Percentiles rank a stretch among this genome's conserved stretches.
phyloP scores from a whole-genome alignment of 2,113 vertebrate species.

The Sturnira hondurensis region DNA sequence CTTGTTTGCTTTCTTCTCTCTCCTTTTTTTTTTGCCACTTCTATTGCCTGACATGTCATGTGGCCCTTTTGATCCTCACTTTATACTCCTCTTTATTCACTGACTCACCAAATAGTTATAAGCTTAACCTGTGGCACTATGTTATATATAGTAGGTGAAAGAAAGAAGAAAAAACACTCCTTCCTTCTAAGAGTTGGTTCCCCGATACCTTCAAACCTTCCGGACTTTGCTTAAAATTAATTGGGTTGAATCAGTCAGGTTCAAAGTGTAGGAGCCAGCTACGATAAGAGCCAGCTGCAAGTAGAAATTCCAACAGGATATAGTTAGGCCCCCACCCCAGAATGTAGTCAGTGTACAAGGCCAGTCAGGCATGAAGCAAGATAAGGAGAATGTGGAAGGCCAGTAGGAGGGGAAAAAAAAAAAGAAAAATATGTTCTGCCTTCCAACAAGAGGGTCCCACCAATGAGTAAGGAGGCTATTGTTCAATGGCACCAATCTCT shows the following conservation, averaged over 20 bases:
- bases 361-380: too few relatives aligned
- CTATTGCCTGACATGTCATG: not conserved
- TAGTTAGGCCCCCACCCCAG: too few relatives aligned
- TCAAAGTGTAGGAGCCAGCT: too few relatives aligned
- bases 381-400: too few relatives aligned
- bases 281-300: too few relatives aligned
- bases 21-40: not conserved
- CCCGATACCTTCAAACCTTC: not conserved
- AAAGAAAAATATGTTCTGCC: too few relatives aligned
- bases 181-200: not conserved
- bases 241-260: not conserved
- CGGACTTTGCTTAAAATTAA: not conserved
- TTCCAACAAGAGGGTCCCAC: too few relatives aligned
- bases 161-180: not conserved
- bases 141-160: not conserved
- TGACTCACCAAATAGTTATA: not conserved
- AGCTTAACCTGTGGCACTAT: not conserved
- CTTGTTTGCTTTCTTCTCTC: not conserved
- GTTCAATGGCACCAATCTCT: too few relatives aligned
- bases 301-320: too few relatives aligned
- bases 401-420: too few relatives aligned
- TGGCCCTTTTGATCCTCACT: not conserved
- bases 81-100: not conserved
- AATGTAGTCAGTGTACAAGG: too few relatives aligned
- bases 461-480: too few relatives aligned